A percentile compares a stretch with the other conserved stretches of the same genome.
phyloP scores from a whole-genome alignment of 2,113 vertebrate genomes.

The Pycnonotus jocosus region DNA sequence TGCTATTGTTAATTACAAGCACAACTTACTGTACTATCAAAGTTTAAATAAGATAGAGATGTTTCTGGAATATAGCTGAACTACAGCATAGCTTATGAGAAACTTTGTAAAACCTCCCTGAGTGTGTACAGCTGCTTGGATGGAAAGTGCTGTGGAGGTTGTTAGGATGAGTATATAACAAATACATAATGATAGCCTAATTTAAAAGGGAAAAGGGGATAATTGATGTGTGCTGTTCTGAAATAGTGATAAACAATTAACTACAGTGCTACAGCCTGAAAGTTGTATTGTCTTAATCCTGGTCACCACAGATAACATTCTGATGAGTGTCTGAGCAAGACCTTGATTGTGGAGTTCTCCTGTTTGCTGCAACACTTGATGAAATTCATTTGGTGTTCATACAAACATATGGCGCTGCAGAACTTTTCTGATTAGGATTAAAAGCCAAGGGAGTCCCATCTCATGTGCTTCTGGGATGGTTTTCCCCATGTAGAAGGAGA shows the following conservation, averaged over 20 bases:
- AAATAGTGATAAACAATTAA: background rate
- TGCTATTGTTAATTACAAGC: background rate
- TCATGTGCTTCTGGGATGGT: background rate
- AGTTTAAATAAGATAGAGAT: slow-evolving; percentile 56
- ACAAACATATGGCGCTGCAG: rapidly evolving
- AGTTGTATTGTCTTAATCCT: background rate
- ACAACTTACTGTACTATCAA: slow-evolving; percentile 31
- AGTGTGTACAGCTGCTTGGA: background rate
- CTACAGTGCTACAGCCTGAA: background rate
- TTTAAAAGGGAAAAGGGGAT: background rate
- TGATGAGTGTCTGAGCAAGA: background rate
- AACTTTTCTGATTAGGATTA: background rate
- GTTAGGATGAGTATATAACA: background rate
- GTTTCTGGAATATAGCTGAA: background rate
- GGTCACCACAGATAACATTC: background rate
- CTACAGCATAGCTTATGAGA: background rate
- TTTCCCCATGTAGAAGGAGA: background rate
- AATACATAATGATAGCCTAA: background rate
- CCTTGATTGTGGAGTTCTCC: no score
- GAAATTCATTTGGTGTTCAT: background rate
- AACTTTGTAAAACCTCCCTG: background rate
- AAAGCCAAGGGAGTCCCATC: background rate
- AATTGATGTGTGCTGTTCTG: background rate
- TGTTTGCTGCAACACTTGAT: background rate
- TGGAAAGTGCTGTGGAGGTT: background rate